Evolutionary conservation across 2,888 invertebrate species (phyloP), one percentile per base, ranked within the genome.

Genomic region (Platyscelio sp.): DNA sequence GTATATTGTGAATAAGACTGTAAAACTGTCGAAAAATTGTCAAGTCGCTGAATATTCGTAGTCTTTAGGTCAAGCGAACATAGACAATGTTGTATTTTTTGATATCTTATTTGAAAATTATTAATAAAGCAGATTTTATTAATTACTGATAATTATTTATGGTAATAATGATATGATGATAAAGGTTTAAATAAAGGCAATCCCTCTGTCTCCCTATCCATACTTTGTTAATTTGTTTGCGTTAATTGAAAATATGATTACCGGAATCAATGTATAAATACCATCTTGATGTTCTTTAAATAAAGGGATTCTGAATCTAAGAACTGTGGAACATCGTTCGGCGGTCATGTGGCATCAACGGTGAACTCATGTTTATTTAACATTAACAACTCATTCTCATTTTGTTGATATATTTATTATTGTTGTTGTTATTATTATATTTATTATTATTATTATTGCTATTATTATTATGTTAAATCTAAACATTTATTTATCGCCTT

Each of bases 291-390:
- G 90, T 89, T 90, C 11, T 51, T 91, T 90, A 87, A 92, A 93
- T 92, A 92, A 92, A 92, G 87, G 89, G 88, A 88, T 90, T 91
- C 86, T 90, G 90, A 87, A 70, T 72, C 40, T 88, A 87, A 87
- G 79, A 87, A 87, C 85, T 90, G 90, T 61, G 89, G 89, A 87
- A 89, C 91, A 91, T 91, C 91, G 84, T 90, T 90, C 90, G 91
- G 90, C 90, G 89, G 90, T 92, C 92, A 92, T 92, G 91, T 92
- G 92, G 92, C 92, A 92, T 90, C 89, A 89, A 88, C 89, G 87
- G 87, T 85, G 84, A 83, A 76, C 15, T n/a, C n/a, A n/a, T n/a
- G n/a, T n/a, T n/a, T n/a, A n/a, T n/a, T n/a, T n/a, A n/a, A n/a
- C n/a, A n/a, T n/a, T n/a, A n/a, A n/a, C n/a, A n/a, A 24, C 1